Evolutionary conservation across 2,113 vertebrate species (phyloP).

Genomic region (Thalassarche chlororhynchos): DNA sequence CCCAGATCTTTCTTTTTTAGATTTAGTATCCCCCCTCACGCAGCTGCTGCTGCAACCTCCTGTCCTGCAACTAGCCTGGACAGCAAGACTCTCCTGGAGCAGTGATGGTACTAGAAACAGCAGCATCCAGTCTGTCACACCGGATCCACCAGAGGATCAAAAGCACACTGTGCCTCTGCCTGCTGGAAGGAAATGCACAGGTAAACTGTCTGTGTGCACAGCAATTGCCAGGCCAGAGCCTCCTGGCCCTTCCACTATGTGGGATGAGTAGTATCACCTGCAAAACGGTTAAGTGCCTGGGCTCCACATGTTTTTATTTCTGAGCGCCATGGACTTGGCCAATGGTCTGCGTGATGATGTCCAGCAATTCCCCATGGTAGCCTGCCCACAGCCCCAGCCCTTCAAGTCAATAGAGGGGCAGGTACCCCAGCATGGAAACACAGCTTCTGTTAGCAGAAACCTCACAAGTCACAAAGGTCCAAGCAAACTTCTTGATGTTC

Average conservation of each 20-base stretch:
- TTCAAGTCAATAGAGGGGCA: background rate
- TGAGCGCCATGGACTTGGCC: background rate
- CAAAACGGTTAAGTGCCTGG: background rate
- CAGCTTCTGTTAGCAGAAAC: background rate
- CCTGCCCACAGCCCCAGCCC: background rate
- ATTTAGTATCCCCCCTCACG: background rate
- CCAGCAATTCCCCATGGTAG: background rate
- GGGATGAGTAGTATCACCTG: background rate
- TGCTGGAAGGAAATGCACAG: fast-evolving
- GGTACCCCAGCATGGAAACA: background rate
- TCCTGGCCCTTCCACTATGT: background rate
- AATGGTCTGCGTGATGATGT: fast-evolving
- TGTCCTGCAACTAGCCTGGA: background rate
- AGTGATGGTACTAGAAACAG: background rate
- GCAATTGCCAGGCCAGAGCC: background rate
- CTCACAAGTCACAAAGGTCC: background rate
- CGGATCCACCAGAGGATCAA: background rate
- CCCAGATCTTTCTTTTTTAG: background rate
- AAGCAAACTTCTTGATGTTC: background rate
- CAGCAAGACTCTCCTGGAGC: background rate
- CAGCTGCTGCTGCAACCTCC: background rate
- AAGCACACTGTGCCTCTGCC: background rate
- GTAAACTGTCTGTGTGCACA: background rate
- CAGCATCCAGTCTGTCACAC: background rate
- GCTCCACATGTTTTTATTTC: background rate